Evolutionary conservation across 2,797 vertebrate genomes (phyloP), one percentile per base, ranked within the genome.

Genomic region (Danionella dracula): DNA sequence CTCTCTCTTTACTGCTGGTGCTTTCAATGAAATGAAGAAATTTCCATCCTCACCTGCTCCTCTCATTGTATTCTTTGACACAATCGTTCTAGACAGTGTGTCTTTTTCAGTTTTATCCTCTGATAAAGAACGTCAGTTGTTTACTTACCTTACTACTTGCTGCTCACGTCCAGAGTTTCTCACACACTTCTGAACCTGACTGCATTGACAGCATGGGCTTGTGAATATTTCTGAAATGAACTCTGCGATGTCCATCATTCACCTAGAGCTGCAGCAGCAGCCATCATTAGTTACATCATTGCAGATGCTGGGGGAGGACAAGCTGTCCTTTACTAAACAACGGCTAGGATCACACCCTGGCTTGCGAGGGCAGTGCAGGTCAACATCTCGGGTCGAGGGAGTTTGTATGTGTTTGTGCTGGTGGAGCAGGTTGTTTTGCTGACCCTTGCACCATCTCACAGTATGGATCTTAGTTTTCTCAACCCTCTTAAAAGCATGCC

Each of bases 81-180:
- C 78, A 81, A 58, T 60, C 79, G 63, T 70, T 78, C 83, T 79
- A 82, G 84, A 79, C 73, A 80, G 74, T 41, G 40, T 42, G 11
- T 32, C 7, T 7, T 77, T 73, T 79, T 79, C 59, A 34, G 65
- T 78, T 71, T 81, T 82, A 75, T 82, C 82, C 68, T 80, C 76
- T 71, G 70, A 83, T 82, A 82, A 51, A 76, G 68, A 84, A 80
- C 81, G 85, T 86, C 83, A 78, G 85, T 88, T 27, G 6, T 27
- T 27, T 27, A 27, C 23, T 27, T 27, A 27, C 23, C 6, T 27
- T 27, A 27, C 23, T 3, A 27, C 23, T 27, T 27, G 23, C 23
- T 27, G 6, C 3, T 27, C 23, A 3, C 6, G 3, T 27, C 3
- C 23, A 27, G 23, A 27, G 23, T 27, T 3, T 27, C 6, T 27